Percentiles rank a stretch among this genome's conserved stretches.
Conservation (phyloP, 2,888 invertebrate genomes). For the Agriotes lineatus region DNA sequence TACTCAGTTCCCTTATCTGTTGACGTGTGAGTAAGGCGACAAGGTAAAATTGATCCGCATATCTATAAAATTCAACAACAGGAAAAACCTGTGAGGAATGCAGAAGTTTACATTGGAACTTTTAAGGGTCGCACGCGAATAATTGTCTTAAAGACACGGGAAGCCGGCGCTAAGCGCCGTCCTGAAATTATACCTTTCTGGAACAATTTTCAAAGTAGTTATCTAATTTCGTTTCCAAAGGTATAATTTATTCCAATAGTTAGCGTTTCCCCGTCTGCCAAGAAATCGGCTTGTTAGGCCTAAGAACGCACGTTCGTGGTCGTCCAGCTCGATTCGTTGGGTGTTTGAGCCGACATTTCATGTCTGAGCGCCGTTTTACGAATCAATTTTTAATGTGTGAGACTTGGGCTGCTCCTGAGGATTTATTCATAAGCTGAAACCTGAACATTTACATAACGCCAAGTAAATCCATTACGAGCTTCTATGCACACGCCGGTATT, state of each 20-base stretch:
- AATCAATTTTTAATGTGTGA: slow-evolving; percentile 28
- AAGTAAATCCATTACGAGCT: too few relatives aligned
- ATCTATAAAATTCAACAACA: slow-evolving; percentile 1
- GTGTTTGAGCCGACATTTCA: slow-evolving; percentile 24
- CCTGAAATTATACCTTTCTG: neutral
- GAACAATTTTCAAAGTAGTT: slow-evolving; percentile 7
- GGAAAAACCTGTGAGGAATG: too few relatives aligned
- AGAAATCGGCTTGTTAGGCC: slow-evolving; percentile 13
- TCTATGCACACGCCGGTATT: too few relatives aligned
- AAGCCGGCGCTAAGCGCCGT: neutral
- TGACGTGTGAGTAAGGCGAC: too few relatives aligned
- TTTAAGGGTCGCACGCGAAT: neutral
- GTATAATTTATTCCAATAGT: slow-evolving; percentile 5
- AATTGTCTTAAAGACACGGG: neutral
- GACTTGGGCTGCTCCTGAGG: neutral
- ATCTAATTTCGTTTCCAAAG: slow-evolving; percentile 1
- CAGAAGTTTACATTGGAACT: too few relatives aligned
- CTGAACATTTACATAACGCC: slow-evolving; percentile 7
- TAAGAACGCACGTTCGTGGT: neutral
- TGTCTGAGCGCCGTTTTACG: slow-evolving; percentile 28
- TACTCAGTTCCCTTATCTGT: too few relatives aligned
- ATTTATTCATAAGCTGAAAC: slow-evolving; percentile 9
- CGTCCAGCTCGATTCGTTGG: slow-evolving; percentile 1
- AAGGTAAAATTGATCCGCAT: too few relatives aligned
- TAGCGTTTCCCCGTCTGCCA: neutral